Conservation (phyloP, 1,140 invertebrate genomes). For the Onthophagus taurus region DNA sequence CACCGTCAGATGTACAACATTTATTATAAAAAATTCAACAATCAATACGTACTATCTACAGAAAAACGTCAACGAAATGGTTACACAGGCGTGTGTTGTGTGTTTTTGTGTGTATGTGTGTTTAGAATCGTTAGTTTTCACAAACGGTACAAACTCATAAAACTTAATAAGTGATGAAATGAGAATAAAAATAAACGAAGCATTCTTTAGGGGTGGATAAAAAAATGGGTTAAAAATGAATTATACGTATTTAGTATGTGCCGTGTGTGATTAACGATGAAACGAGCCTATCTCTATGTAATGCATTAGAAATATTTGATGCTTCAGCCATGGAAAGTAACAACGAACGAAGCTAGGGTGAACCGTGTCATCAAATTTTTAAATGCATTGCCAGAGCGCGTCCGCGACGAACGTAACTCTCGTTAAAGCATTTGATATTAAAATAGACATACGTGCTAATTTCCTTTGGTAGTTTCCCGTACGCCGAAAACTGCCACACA, state of each 20-base stretch:
- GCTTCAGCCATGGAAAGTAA: slow-evolving; percentile 5
- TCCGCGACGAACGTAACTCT: background rate
- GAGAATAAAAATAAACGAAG: too few relatives aligned
- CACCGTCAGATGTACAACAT: slow-evolving; percentile 11
- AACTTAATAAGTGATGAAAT: too few relatives aligned
- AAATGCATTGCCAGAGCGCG: slow-evolving; percentile 7
- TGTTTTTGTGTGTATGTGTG: too few relatives aligned
- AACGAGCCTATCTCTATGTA: slow-evolving; percentile 2
- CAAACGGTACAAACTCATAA: too few relatives aligned
- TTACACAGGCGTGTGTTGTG: too few relatives aligned
- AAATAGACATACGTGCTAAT: slow-evolving; percentile 12
- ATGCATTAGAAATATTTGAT: slow-evolving; percentile 12
- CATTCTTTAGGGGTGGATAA: too few relatives aligned
- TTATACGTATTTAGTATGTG: slow-evolving; percentile 8
- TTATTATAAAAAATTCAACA: slow-evolving; percentile 14
- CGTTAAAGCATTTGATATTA: slow-evolving; percentile 6
- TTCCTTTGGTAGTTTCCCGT: slow-evolving; percentile 1
- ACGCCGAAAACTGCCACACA: slow-evolving; percentile 36
- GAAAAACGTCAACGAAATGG: background rate
- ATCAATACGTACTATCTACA: slow-evolving; percentile 7
- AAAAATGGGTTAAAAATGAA: too few relatives aligned
- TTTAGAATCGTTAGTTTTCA: too few relatives aligned
- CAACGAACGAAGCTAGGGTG: background rate
- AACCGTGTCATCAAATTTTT: slow-evolving; percentile 2
- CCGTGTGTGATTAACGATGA: too few relatives aligned